Evolutionary conservation across 2,888 invertebrate genomes (phyloP), one percentile per base, ranked within the genome.

Genomic region (Cheilosia grossa): DNA sequence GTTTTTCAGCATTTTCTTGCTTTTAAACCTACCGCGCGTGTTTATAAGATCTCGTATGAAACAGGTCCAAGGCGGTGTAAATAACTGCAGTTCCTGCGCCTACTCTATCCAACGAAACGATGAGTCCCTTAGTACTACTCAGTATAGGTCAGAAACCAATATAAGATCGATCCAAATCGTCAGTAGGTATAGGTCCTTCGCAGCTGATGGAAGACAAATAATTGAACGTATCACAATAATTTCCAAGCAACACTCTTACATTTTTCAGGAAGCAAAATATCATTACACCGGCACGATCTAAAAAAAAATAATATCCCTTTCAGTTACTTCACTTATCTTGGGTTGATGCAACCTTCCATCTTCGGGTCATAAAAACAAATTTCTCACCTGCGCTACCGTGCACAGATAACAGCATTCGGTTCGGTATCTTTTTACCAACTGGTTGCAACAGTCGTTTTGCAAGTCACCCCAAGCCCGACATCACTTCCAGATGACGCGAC

Each of bases 361-460:
- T 27, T n/a, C 33, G 19, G 30, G 17, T 42, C 56, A 54, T 17
- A 56, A 40, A 10, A 44, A 53, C 42, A 33, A 33, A 9, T 2
- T 51, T 61, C 67, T 33, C 82, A 79, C 79, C 82, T 82, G 79
- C 49, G 64, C 59, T 77, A 77, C 77, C 59, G 77, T 53, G 30
- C 40, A 47, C 44, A 64, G 66, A 59, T 64, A 64, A 53, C 51
- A 58, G 42, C 51, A 63, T 44, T 30, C 30, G 30, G 30, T 30
- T 21, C 24, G 13, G 37, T 51, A 40, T 47, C 78, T 49, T 33
- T 66, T 64, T 44, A 47, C 30, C 58, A 67, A 61, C 37, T 80
- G 63, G 30, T 63, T 21, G 17, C 13, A 37, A 37, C 9, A 37
- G 6, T 30, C 30, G 30, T 30, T 24, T 42, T 63, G 49, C 30